phyloP scores from a whole-genome alignment of 2,888 invertebrate genomes.

The Amorpha juglandis region DNA sequence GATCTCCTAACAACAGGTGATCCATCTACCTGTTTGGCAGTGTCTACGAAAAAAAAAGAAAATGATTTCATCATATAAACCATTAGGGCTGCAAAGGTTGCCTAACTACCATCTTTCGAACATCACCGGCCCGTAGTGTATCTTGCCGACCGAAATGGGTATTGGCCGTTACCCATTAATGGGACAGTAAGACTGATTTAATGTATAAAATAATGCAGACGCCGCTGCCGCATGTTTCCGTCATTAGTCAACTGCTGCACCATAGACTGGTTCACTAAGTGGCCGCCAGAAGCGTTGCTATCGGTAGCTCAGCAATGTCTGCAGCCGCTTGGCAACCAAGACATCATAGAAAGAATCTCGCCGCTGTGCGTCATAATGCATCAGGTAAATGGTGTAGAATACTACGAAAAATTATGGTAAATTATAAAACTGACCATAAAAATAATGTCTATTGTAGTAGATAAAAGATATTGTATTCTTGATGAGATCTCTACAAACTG shows the following conservation, averaged over 20 bases:
- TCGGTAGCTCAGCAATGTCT: conserved; percentile 92
- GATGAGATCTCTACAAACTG: no score
- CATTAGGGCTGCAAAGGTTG: no score
- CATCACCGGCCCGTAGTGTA: no score
- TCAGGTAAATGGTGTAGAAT: conserved; percentile 52
- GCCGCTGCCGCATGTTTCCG: conserved; percentile 96
- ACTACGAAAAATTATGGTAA: neutral
- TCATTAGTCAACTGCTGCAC: conserved; percentile 97
- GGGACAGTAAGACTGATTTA: neutral
- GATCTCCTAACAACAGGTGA: no score
- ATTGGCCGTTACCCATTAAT: no score
- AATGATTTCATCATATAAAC: no score
- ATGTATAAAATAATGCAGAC: conserved; percentile 69
- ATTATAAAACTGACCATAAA: neutral
- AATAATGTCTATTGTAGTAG: neutral
- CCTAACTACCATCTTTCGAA: no score
- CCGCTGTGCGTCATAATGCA: conserved; percentile 74
- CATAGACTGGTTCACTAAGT: conserved; percentile 97
- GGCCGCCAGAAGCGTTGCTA: conserved; percentile 94
- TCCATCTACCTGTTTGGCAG: no score
- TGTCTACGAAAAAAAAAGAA: no score
- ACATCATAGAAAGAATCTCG: conserved; percentile 68
- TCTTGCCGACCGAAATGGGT: neutral
- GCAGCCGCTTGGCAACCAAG: conserved; percentile 80
- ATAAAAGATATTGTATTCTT: no score